Evolutionary conservation across 2,888 invertebrate genomes (phyloP).

Genomic region (Phalera bucephala): DNA sequence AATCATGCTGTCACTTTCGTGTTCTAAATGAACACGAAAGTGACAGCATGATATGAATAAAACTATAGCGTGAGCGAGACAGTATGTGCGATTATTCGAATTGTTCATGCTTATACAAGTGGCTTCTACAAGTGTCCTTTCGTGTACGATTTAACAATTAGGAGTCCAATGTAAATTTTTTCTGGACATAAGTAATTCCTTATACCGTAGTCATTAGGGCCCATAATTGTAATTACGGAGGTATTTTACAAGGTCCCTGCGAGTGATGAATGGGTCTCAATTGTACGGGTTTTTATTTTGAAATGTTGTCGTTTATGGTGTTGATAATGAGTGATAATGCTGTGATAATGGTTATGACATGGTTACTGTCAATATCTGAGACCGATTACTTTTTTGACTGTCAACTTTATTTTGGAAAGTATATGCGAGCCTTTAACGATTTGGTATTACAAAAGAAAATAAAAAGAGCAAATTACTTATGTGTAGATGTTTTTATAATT

Average conservation of each 20-base stretch:
- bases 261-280: constrained; percentile 33
- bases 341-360: constrained; percentile 9
- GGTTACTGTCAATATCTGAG: too few species aligned
- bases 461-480: too few species aligned
- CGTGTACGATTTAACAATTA: constrained; percentile 46
- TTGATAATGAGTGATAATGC: constrained; percentile 5
- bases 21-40: too few species aligned
- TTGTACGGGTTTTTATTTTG: constrained; percentile 19
- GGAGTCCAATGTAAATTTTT: constrained; percentile 44
- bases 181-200: constrained; percentile 46
- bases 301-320: constrained; percentile 12
- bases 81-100: too few species aligned
- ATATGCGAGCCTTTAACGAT: too few species aligned
- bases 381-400: constrained; percentile 5
- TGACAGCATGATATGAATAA: too few species aligned
- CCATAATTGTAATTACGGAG: constrained; percentile 35
- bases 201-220: constrained; percentile 50
- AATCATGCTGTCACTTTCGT: too few species aligned
- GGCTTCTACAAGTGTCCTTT: constrained; percentile 36
- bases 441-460: too few species aligned
- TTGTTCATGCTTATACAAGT: too few species aligned
- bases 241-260: constrained; percentile 17
- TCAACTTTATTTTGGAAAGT: not conserved
- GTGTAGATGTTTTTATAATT: too few species aligned
- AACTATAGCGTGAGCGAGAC: too few species aligned